Base-by-base conservation (phyloP, 2,888 invertebrate genomes). In the Thereva unica region DNA sequence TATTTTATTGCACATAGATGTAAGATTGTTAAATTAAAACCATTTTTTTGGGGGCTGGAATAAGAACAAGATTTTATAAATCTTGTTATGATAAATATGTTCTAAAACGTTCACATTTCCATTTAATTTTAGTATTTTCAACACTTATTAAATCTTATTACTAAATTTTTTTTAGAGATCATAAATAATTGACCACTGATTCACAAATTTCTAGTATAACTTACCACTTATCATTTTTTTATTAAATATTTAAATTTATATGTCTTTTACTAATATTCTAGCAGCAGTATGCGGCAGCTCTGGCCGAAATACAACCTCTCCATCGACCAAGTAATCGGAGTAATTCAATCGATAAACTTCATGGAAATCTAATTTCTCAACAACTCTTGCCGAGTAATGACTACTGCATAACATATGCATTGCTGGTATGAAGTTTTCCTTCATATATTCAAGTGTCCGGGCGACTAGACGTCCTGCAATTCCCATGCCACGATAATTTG, bases 371-470 rank as follows among this genome's bases (percentile, higher is more conserved):
- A 88, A 80, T 72, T 86, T 85, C 70, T 87, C 86, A 59, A 91
- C 87, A 0, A 91, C 87, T 76, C 85, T 86, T 0, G 90, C 90
- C 1, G 92, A 91, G 78, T 85, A 92, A 68, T 86, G 85, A 74
- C 92, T 92, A 4, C 89, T 87, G 68, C 92, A 91, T 72, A 92
- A 87, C 49, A 88, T 85, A 37, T 91, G 84, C 67, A 90, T 83
- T 5, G 91, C 80, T n/a, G 75, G 73, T 54, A 81, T 80, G 0
- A 76, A 71, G 40, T 80, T 72, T 34, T 76, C 74, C 1, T 75
- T 75, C 79, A 81, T 80, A 68, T 76, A 80, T 5, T 80, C 78
- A 12, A 80, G 74, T 0, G 73, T 73, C 3, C 72, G 71, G 69
- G 80, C 78, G 2, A 79, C 81, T 6, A 81, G 71, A 3, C 74